phyloP scores from a whole-genome alignment of 2,797 vertebrate genomes.

The Chloroceryle amazona region DNA sequence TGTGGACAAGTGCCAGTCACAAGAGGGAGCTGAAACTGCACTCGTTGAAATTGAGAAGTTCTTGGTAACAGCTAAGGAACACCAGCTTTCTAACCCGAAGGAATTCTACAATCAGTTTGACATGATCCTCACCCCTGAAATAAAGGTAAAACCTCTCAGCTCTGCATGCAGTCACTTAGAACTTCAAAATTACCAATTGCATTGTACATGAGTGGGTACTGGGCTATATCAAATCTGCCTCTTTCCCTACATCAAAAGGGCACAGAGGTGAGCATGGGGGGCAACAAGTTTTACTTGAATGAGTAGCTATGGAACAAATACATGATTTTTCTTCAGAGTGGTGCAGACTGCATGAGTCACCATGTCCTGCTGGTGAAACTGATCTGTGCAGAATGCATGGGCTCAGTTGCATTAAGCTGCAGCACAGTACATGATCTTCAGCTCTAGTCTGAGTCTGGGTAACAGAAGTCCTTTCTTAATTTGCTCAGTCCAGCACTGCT shows the following conservation, averaged over 20 bases:
- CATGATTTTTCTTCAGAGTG: not conserved
- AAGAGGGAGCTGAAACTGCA: constrained; percentile 93
- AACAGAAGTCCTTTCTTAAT: not conserved
- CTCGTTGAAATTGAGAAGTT: constrained; percentile 91
- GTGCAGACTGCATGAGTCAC: not conserved
- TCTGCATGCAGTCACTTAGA: not conserved
- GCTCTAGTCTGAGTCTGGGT: not conserved
- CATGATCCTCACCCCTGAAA: constrained; percentile 85
- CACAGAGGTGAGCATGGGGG: not conserved
- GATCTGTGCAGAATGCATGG: not conserved
- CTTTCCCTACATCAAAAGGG: not conserved
- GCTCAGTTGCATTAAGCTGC: not conserved
- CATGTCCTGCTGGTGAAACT: not conserved
- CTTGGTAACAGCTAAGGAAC: constrained; percentile 86
- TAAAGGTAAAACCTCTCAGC: constrained; percentile 85
- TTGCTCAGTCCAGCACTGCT: not conserved
- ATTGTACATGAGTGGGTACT: not conserved
- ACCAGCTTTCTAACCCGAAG: constrained; percentile 87
- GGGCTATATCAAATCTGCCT: not conserved
- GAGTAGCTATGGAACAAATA: not conserved
- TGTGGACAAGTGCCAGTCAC: constrained; percentile 96
- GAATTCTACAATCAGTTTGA: constrained; percentile 94
- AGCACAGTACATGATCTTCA: not conserved
- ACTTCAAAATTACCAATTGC: not conserved
- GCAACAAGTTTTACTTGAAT: not conserved